Conservation (phyloP, 1,140 invertebrate species). For the Drosophila varians region DNA sequence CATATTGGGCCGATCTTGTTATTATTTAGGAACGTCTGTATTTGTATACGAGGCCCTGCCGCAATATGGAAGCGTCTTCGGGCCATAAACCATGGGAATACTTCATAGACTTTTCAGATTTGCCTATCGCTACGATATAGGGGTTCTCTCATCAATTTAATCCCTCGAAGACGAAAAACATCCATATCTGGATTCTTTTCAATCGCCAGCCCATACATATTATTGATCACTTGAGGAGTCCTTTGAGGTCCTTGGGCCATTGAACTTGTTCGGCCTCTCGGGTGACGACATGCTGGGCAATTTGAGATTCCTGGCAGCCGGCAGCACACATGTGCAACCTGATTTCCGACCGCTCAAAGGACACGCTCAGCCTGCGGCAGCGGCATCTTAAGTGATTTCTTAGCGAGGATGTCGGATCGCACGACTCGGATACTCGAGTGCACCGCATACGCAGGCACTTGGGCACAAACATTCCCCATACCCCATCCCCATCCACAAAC, state of each 20-base stretch:
- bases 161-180: not conserved
- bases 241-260: constrained; percentile 53
- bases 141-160: not conserved
- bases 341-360: constrained; percentile 65
- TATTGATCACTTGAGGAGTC: constrained; percentile 38
- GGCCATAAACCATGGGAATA: constrained; percentile 26
- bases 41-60: constrained; percentile 32
- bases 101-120: constrained; percentile 10
- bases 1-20: constrained; percentile 50
- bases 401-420: constrained; percentile 40
- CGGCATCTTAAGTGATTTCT: constrained; percentile 70
- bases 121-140: constrained; percentile 9
- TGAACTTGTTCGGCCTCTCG: constrained; percentile 57
- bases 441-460: constrained; percentile 69
- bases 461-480: constrained; percentile 41
- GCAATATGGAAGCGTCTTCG: constrained; percentile 51
- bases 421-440: constrained; percentile 52
- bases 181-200: not conserved
- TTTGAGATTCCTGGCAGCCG: constrained; percentile 17
- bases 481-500: not conserved
- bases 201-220: too few species aligned
- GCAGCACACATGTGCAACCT: constrained; percentile 56
- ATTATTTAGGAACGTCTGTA: constrained; percentile 38
- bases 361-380: constrained; percentile 59
- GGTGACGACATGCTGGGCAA: constrained; percentile 44